Percentiles rank a stretch among this genome's conserved stretches.
Evolutionary conservation across 2,113 vertebrate genomes (phyloP).

Genomic region (Sisor rabdophorus): DNA sequence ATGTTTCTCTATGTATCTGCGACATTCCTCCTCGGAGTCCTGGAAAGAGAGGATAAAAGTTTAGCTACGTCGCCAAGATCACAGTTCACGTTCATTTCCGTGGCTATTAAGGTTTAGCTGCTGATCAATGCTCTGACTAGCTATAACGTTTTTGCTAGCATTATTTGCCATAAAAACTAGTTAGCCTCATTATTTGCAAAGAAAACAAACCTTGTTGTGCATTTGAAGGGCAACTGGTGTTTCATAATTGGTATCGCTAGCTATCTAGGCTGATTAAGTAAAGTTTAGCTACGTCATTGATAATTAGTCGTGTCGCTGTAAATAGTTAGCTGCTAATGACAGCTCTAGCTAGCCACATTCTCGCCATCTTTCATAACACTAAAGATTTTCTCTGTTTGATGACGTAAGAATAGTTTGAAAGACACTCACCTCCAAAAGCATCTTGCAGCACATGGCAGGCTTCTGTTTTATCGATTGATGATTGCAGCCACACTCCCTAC

Average conservation of each 20-base stretch:
- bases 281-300: not conserved
- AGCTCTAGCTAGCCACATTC: not conserved
- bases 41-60: constrained; percentile 30
- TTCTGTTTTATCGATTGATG: constrained; percentile 24
- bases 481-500: constrained; percentile 55
- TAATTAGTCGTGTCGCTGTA: not conserved
- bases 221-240: not conserved
- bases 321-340: not conserved
- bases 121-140: too few species aligned
- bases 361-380: not conserved
- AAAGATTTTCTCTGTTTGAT: too few species aligned
- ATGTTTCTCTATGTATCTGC: constrained; percentile 36
- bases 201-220: not conserved
- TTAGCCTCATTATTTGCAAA: too few species aligned
- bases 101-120: too few species aligned
- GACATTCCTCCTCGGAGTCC: constrained; percentile 59
- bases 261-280: not conserved
- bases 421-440: constrained; percentile 59
- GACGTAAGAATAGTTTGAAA: not conserved
- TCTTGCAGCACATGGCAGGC: constrained; percentile 52
- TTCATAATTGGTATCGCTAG: not conserved
- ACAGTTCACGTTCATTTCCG: too few species aligned
- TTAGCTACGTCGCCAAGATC: too few species aligned
- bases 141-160: too few species aligned
- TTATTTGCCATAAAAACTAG: too few species aligned